Conservation (phyloP, 2,888 invertebrate species). For the Amphipyra berbera region DNA sequence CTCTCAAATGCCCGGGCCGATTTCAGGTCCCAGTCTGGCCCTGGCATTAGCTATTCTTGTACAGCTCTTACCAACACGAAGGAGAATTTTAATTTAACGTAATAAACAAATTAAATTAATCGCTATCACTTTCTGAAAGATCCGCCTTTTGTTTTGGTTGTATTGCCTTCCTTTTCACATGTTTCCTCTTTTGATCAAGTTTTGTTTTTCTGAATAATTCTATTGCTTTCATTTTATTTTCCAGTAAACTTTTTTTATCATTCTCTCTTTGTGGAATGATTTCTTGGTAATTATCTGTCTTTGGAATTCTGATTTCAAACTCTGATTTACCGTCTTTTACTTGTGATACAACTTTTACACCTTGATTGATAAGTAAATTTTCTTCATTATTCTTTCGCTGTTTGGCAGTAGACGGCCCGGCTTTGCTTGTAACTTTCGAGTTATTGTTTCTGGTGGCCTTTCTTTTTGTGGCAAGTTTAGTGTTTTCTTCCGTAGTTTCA, state of each 20-base stretch:
- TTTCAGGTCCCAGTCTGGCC: too few relatives aligned
- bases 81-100: too few relatives aligned
- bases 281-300: conserved; percentile 85
- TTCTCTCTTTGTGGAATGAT: conserved; percentile 93
- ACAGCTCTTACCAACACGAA: too few relatives aligned
- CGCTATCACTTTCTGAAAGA: conserved; percentile 92
- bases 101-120: conserved; percentile 68
- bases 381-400: conserved; percentile 64
- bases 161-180: conserved; percentile 79
- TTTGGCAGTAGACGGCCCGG: conserved; percentile 69
- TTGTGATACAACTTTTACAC: conserved; percentile 73
- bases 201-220: conserved; percentile 92
- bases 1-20: too few relatives aligned
- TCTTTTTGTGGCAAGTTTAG: conserved; percentile 60
- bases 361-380: conserved; percentile 65
- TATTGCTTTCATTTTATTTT: conserved; percentile 93
- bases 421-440: conserved; percentile 56
- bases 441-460: conserved; percentile 59
- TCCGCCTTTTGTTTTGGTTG: conserved; percentile 91
- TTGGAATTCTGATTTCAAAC: conserved; percentile 77
- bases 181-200: conserved; percentile 88
- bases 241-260: conserved; percentile 90
- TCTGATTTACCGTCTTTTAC: conserved; percentile 65
- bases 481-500: conserved; percentile 45
- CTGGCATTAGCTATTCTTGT: too few relatives aligned